These are phyloP conservation scores for Sinosuthora webbiana DNA, from an alignment of 2,113 vertebrate species.

Conservation along the genomic window DNA sequence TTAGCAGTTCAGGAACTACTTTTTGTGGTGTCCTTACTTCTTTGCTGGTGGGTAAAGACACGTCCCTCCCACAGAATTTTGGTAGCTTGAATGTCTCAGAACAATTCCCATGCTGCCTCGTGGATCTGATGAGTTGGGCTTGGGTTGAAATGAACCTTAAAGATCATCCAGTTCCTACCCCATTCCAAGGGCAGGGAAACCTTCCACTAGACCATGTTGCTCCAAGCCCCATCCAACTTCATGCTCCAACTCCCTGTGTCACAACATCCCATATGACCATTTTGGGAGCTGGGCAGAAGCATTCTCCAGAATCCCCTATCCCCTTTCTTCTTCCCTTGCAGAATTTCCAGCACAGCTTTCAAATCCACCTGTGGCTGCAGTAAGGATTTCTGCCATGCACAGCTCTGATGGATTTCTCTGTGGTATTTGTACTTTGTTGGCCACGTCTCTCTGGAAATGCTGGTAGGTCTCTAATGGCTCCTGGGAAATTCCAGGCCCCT, in stretches of 20 bases:
- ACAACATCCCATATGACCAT: no score
- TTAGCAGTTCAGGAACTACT: not conserved
- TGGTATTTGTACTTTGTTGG: not conserved
- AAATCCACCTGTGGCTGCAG: not conserved
- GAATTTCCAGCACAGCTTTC: not conserved
- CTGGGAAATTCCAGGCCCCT: not conserved
- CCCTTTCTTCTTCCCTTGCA: not conserved
- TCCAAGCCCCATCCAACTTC: not conserved
- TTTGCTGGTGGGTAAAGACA: not conserved
- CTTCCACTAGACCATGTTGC: not conserved
- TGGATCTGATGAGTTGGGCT: accelerated
- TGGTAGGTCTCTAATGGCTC: not conserved
- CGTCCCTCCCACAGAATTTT: not conserved
- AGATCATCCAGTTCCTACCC: not conserved
- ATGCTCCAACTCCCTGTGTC: accelerated
- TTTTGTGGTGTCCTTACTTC: not conserved
- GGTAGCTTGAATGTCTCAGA: no score
- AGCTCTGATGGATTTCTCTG: not conserved
- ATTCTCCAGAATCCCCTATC: no score
- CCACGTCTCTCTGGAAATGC: not conserved
- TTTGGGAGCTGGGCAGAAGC: not conserved
- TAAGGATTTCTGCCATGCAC: not conserved
- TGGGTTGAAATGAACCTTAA: not conserved
- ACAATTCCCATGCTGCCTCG: not conserved
- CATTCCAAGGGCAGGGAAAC: not conserved